Base-by-base conservation (phyloP, 2,113 vertebrate genomes). In the Chinchilla lanigera region DNA sequence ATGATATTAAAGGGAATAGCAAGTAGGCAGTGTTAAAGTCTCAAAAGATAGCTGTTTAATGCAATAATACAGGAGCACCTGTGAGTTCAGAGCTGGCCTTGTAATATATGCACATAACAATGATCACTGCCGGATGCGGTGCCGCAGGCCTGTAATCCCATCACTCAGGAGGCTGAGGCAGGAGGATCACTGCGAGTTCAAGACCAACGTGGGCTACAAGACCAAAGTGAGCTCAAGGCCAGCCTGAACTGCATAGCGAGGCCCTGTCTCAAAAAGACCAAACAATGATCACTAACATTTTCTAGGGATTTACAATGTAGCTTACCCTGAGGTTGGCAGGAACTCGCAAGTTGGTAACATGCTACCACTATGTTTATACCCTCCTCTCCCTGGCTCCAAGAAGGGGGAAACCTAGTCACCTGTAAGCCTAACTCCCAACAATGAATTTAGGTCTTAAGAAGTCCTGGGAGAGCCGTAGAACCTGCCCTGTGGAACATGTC, bases 21-120 rank as follows among this genome's bases (percentile, higher is more conserved):
- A 81, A 17, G 63, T n/a, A 94, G 75, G 73, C 5, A 67, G 5
- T 86, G 44, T 28, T 84, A 52, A 96, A 90, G 41, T 88, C 84
- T 96, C 93, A 77, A 85, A 83, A 35, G n/a, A 63, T n/a, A n/a
- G 28, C 14, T 91, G 38, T 89, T 92, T 63, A 9, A 28, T 50
- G n/a, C 24, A 75, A 60, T 52, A 92, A 41, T 50, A 60, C 33
- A 75, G 60, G 50, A 73, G 67, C 4, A 65, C 5, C 50, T 52
- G 3, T 60, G 65, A 61, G 52, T 38, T 90, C 38, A 77, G 52
- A 90, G 71, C 77, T 87, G 50, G 33, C 38, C 54, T 92, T 52
- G 47, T 63, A 93, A 33, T 80, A 38, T 41, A 54, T 73, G 28
- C 52, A 38, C 0, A 0, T 95, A 89, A 65, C 12, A 44, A 1